Base-by-base conservation (phyloP, 2,113 vertebrate species). In the Struthio camelus region DNA sequence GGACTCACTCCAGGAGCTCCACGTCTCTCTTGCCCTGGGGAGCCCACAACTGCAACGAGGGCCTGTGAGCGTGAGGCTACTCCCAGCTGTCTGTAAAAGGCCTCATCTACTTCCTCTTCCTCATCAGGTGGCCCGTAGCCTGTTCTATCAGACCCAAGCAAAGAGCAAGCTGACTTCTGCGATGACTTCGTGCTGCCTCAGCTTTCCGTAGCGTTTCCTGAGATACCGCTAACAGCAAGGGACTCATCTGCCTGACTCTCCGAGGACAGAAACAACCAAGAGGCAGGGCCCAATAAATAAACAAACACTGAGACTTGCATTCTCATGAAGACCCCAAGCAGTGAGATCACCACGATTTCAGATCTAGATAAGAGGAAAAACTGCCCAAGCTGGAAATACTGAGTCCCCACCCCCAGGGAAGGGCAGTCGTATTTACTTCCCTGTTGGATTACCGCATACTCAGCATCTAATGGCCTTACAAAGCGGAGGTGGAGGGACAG, bases 311-410 rank as follows among this genome's bases (percentile, higher is more conserved):
- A 1, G 3, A 2, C 7, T 5, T 25, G 18, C 28, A 67, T 30
- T 28, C 53, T 34, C 75, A 5, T 0, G 6, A 40, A 56, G 17
- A 34, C 10, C 13, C 50, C 50, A 54, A 54, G 7, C 61, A 44
- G 38, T 0, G 0, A 0, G 3, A 38, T 14, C 0, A 38, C 14
- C 4, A 0, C 71, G 34, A 22, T 19, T 46, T 8, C 5, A 3
- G 42, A 28, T 66, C 54, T 70, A 8, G 16, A 12, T 25, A 23
- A 64, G 58, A 28, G 27, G 28, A 28, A 10, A 32, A 58, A 14
- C 4, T 3, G 5, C 10, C 69, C 32, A 27, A 25, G 34, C 22
- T 59, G 73, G 51, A 46, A 42, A 40, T 6, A 20, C 34, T 0
- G 6, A 62, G n/a, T 62, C n/a, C 61, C 20, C 36, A 32, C 34